Percentiles rank a stretch among this genome's conserved stretches.
phyloP scores from a whole-genome alignment of 2,888 invertebrate genomes.

The Camponotus fellah region DNA sequence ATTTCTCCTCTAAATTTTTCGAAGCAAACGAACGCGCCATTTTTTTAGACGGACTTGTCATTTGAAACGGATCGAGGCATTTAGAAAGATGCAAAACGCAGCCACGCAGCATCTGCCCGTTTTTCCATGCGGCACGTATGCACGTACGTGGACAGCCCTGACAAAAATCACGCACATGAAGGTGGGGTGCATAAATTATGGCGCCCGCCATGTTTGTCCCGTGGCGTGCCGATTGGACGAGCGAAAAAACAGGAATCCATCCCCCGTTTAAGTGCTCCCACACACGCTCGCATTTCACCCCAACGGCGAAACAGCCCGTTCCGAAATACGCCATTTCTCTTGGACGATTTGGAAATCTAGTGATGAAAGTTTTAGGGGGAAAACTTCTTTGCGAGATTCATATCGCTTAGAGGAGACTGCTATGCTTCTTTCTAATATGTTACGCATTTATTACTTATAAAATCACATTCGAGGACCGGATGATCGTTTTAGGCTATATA shows the following conservation, averaged over 20 bases:
- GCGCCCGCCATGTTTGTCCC: slow-evolving; percentile 77
- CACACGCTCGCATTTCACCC: slow-evolving; percentile 60
- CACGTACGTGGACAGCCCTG: slow-evolving; percentile 59
- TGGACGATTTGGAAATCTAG: slow-evolving; percentile 47
- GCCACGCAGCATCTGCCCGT: slow-evolving; percentile 69
- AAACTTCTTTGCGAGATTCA: slow-evolving; percentile 14
- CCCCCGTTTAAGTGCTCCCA: slow-evolving; percentile 68
- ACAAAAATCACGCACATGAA: slow-evolving; percentile 75
- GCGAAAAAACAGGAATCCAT: slow-evolving; percentile 72
- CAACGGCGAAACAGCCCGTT: slow-evolving; percentile 49
- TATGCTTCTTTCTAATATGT: neutral
- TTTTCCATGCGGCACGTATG: slow-evolving; percentile 66
- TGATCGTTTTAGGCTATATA: no score
- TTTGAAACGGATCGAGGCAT: slow-evolving; percentile 55
- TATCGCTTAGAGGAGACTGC: neutral
- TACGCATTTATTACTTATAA: neutral
- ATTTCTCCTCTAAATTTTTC: neutral
- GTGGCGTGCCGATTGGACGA: slow-evolving; percentile 75
- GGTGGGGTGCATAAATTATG: slow-evolving; percentile 79
- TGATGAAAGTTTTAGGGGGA: slow-evolving; percentile 15
- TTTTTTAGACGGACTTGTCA: slow-evolving; percentile 35
- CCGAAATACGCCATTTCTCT: slow-evolving; percentile 69
- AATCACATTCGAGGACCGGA: neutral
- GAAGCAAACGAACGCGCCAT: neutral
- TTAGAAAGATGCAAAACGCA: slow-evolving; percentile 63